These are phyloP conservation scores for Polypedilum vanderplanki DNA, from an alignment of 1,140 invertebrate species.

Conservation along the genomic window DNA sequence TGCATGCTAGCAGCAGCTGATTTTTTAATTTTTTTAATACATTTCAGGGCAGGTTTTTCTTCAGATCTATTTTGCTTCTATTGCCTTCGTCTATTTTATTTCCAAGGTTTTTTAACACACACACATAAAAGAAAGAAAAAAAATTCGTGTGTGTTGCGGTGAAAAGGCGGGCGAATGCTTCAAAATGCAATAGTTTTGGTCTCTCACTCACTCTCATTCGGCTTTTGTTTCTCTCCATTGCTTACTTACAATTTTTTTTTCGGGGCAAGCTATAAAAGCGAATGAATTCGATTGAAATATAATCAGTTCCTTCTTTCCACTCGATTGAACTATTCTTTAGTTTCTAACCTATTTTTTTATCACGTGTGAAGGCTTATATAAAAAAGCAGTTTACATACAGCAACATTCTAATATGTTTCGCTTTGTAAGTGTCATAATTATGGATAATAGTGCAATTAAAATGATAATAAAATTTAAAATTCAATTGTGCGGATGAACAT, in stretches of 20 bases:
- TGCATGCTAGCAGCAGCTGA: not conserved
- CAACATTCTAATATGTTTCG: constrained; percentile 11
- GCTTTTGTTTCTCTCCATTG: constrained; percentile 5
- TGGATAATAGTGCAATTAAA: not conserved
- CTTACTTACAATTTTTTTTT: not conserved
- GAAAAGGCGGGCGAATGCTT: not conserved
- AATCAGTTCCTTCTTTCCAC: constrained; percentile 26
- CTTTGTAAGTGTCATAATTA: constrained; percentile 1
- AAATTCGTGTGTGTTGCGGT: not conserved
- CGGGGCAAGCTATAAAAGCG: constrained; percentile 25
- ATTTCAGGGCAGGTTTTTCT: not conserved
- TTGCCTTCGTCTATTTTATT: not conserved
- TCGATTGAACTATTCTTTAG: constrained; percentile 18
- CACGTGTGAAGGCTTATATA: not conserved
- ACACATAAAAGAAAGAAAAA: not conserved
- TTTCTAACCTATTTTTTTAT: not conserved
- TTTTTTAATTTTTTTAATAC: no score
- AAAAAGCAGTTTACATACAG: constrained; percentile 20
- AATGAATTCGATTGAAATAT: constrained; percentile 16
- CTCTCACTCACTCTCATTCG: not conserved
- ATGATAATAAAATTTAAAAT: no score
- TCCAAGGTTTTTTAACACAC: constrained; percentile 2
- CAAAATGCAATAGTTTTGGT: constrained; percentile 1
- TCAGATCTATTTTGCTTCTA: not conserved
- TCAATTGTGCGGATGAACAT: no score